Evolutionary conservation across 2,888 invertebrate species (phyloP).

Genomic region (Theretra japonica): DNA sequence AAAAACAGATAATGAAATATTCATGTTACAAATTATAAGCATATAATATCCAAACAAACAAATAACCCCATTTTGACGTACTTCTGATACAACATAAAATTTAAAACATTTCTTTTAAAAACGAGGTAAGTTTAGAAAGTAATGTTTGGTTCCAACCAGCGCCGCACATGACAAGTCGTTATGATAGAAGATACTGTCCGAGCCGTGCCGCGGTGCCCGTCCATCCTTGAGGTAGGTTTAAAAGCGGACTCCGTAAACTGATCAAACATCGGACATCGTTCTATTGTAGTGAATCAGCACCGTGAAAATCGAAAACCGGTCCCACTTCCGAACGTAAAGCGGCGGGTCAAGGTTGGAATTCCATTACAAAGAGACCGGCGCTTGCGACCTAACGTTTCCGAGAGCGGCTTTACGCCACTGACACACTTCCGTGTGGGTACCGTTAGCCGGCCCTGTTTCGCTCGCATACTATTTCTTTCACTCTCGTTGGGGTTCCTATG

Average conservation of each 20-base stretch:
- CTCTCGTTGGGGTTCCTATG: constrained; percentile 68
- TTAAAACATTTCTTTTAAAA: neutral
- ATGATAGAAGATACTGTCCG: constrained; percentile 1
- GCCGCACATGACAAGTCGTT: neutral
- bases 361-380: constrained; percentile 48
- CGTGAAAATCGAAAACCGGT: constrained; percentile 82
- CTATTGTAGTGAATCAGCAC: constrained; percentile 80
- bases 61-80: neutral
- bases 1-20: neutral
- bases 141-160: neutral
- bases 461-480: constrained; percentile 74
- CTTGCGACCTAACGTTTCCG: constrained; percentile 65
- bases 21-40: constrained; percentile 1
- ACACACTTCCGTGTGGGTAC: constrained; percentile 83
- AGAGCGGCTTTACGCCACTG: constrained; percentile 76
- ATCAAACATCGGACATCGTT: constrained; percentile 71
- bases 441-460: constrained; percentile 82
- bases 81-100: neutral
- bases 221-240: constrained; percentile 79
- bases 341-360: constrained; percentile 75
- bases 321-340: constrained; percentile 60
- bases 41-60: neutral
- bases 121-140: neutral
- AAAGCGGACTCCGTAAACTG: constrained; percentile 66
- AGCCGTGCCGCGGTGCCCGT: neutral